Evolutionary conservation across 1,140 invertebrate genomes (phyloP), one percentile per base, ranked within the genome.

Genomic region (Bilobella aurantiaca): DNA sequence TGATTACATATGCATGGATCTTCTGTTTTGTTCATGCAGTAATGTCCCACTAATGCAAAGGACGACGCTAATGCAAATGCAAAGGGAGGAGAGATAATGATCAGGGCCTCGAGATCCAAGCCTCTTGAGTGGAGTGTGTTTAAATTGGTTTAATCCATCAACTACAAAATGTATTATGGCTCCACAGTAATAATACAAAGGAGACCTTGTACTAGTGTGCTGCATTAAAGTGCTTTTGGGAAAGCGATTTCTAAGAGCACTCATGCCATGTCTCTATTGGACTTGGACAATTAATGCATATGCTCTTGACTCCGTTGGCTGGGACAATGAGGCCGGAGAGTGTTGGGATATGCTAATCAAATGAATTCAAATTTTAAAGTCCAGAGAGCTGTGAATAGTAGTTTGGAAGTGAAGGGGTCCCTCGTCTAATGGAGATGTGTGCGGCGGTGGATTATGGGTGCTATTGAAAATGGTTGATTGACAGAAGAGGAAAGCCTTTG

Each of bases 141-240:
- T 53, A 53, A 53, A 53, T 53, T 53, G 49, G 49, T 53, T 53
- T 23, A 53, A 53, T 53, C 49, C 49, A 53, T 53, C 49, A 53
- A 53, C 12, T 23, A 53, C 37, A 42, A 42, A 42, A 42, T 42
- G 37, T n/a, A 12, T 42, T 42, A 42, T 42, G 8, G n/a, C 37
- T 42, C n/a, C n/a, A n/a, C n/a, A n/a, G n/a, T n/a, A n/a, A n/a
- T n/a, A n/a, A n/a, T n/a, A n/a, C n/a, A n/a, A n/a, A n/a, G n/a
- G n/a, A n/a, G n/a, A n/a, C n/a, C n/a, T n/a, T n/a, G n/a, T n/a
- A n/a, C n/a, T n/a, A n/a, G n/a, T n/a, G n/a, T n/a, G n/a, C n/a
- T n/a, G n/a, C n/a, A n/a, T n/a, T n/a, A n/a, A n/a, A n/a, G n/a
- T n/a, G n/a, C n/a, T n/a, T n/a, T n/a, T n/a, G n/a, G n/a, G n/a